These are phyloP conservation scores for Nematostella vectensis DNA, from an alignment of 92 coral and sea anemone genomes.

Conservation along the genomic window DNA sequence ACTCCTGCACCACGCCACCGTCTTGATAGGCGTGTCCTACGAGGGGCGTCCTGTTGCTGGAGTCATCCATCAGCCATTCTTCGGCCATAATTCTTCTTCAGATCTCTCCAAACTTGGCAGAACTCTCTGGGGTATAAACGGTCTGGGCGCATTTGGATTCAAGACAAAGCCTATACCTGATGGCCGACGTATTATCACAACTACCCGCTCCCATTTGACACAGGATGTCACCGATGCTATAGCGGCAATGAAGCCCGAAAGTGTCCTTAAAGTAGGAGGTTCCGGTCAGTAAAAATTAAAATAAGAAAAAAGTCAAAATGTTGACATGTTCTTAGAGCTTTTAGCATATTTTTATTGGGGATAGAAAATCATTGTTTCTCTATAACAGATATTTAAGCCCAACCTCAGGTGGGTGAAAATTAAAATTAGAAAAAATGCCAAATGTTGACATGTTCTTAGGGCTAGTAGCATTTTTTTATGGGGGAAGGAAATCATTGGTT, in stretches of 20 bases:
- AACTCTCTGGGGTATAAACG: conserved; percentile 87
- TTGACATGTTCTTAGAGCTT: not conserved
- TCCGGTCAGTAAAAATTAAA: conserved; percentile 19
- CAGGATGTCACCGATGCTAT: conserved; percentile 63
- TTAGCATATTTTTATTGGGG: too few relatives aligned
- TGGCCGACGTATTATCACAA: conserved; percentile 72
- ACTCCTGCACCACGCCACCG: conserved; percentile 79
- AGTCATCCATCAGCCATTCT: conserved; percentile 92
- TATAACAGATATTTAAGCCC: too few relatives aligned
- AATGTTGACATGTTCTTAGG: too few relatives aligned
- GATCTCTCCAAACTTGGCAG: conserved; percentile 49
- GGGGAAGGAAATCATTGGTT: too few relatives aligned
- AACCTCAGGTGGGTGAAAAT: too few relatives aligned
- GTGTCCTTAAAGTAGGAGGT: conserved; percentile 76
- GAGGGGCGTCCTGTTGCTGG: conserved; percentile 87
- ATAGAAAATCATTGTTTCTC: too few relatives aligned
- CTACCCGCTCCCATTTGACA: conserved; percentile 84
- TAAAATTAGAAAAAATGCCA: too few relatives aligned
- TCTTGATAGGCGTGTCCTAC: conserved; percentile 84
- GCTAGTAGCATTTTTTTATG: too few relatives aligned
- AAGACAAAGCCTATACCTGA: conserved; percentile 33
- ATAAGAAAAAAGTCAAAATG: not conserved
- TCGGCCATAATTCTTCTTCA: conserved; percentile 43
- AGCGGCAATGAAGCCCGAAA: conserved; percentile 91
- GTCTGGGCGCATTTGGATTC: conserved; percentile 86